Base-by-base conservation (phyloP, 2,888 invertebrate genomes). In the Ptilodon capucinus region DNA sequence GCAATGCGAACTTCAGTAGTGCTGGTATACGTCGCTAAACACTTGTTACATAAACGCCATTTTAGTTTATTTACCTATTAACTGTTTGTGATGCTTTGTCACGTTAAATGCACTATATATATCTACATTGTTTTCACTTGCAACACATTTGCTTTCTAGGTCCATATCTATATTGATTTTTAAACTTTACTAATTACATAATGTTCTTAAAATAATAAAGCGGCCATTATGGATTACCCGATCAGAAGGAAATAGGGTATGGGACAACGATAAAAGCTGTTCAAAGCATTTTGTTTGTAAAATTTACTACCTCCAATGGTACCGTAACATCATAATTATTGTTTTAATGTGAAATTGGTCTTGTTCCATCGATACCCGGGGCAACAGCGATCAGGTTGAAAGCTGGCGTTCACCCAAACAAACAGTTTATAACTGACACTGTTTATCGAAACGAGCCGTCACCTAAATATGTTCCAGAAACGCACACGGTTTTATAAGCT, bases 401-500 rank as follows among this genome's bases (percentile, higher is more conserved):
- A 51, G 53, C 72, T 86, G 85, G 86, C 86, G 66, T 59, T 55
- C 64, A 68, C 83, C 86, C 85, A 87, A 86, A 76, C 71, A 75
- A n/a, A 57, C 62, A 68, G 74, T 79, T 77, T 79, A 84, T 76
- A 69, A 76, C 74, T 69, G 66, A 63, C 75, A 68, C 72, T 79
- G 79, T 81, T 81, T 79, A 77, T 74, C 48, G 60, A 71, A 64
- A 56, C 57, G 62, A 57, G 64, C 61, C 68, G 63, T 71, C 69
- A 65, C 70, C 73, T 63, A 76, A 75, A 78, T 77, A 74, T 71
- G 72, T 67, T 60, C 64, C 59, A 66, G 54, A 54, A 56, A 54
- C 65, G 54, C 48, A 62, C 56, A 49, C 52, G 48, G 46, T 58
- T 67, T 62, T 60, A 57, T 61, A 63, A 67, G 66, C 64, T 72